Conservation (phyloP, 1,140 invertebrate species). For the Papilio machaon region DNA sequence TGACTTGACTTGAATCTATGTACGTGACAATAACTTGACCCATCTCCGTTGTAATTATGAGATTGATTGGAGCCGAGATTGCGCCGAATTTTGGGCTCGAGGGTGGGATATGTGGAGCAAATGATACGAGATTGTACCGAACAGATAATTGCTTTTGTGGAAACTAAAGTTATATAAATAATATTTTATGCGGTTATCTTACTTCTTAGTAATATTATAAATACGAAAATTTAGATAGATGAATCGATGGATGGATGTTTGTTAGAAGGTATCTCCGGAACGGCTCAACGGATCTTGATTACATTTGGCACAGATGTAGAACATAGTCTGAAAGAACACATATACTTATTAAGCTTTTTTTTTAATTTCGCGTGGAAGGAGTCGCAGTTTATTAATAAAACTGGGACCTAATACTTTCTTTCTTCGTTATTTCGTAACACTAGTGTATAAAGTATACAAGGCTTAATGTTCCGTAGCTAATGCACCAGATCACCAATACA, state of each 20-base stretch:
- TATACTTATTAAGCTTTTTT: no score
- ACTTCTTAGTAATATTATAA: no score
- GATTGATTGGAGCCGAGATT: background rate
- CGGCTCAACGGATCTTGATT: no score
- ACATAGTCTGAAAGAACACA: no score
- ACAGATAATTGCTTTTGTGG: slow-evolving; percentile 18
- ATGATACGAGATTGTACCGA: slow-evolving; percentile 8
- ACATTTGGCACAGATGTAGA: no score
- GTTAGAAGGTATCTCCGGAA: no score
- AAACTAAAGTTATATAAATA: background rate
- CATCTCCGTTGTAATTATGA: slow-evolving; percentile 10
- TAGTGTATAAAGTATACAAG: background rate
- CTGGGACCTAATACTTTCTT: background rate
- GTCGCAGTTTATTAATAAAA: background rate
- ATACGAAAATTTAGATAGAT: no score
- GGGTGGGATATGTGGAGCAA: background rate
- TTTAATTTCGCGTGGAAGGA: no score
- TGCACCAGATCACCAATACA: slow-evolving; percentile 6
- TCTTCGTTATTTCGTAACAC: background rate
- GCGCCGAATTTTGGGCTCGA: background rate
- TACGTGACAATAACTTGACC: background rate
- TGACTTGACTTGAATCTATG: background rate
- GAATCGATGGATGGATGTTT: no score
- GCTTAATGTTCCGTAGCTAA: background rate
- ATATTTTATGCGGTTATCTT: background rate